Conservation (phyloP, 2,113 vertebrate species). For the Athene cunicularia region DNA sequence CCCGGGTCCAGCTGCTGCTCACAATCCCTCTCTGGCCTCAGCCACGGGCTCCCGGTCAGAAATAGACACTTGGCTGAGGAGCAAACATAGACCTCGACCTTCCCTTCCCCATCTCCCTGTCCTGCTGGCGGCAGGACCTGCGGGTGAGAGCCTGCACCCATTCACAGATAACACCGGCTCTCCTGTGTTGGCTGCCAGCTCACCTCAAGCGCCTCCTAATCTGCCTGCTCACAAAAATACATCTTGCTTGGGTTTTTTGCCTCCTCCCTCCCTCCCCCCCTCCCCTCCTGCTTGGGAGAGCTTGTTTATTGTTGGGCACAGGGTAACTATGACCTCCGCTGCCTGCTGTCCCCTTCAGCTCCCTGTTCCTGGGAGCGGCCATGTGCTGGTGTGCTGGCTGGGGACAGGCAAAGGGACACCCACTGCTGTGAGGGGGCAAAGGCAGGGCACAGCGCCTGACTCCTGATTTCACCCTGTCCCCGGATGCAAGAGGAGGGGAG, state of each 20-base stretch:
- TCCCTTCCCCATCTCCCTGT: not conserved
- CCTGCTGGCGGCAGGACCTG: accelerated
- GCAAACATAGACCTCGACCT: not conserved
- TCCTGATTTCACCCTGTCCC: not conserved
- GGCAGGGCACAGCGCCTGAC: not conserved
- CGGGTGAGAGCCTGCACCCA: not conserved
- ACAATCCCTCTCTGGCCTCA: not conserved
- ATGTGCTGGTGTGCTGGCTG: not conserved
- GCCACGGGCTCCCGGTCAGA: not conserved
- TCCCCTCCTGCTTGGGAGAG: not conserved
- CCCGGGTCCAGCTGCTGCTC: not conserved
- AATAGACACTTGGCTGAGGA: not conserved
- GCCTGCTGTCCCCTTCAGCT: not conserved
- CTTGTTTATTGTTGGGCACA: not conserved
- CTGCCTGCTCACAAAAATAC: not conserved
- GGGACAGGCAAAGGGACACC: not conserved
- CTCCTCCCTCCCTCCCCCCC: not conserved
- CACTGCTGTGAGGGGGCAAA: accelerated
- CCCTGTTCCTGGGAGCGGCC: not conserved
- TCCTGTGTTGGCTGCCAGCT: not conserved
- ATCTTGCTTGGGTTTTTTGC: not conserved
- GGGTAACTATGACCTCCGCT: accelerated
- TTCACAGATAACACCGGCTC: not conserved
- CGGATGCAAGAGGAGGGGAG: accelerated
- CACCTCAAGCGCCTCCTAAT: not conserved